Evolutionary conservation across 2,888 invertebrate species (phyloP), one percentile per base, ranked within the genome.

Genomic region (Hydriomena furcata): DNA sequence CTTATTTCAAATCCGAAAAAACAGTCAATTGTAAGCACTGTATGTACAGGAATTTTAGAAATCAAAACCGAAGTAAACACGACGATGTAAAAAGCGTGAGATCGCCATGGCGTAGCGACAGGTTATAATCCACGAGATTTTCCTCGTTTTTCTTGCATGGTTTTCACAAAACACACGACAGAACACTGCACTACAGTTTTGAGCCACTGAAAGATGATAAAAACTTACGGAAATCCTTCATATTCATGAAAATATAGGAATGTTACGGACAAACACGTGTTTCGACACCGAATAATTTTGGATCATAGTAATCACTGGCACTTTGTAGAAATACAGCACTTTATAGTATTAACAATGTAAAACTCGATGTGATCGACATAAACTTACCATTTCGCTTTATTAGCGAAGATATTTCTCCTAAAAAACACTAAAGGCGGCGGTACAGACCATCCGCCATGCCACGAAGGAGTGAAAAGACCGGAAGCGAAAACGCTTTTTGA

Each of bases 381-480:
- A 62, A 87, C 87, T 88, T 86, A 88, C 89, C 90, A 90, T 90
- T 83, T 88, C 89, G 89, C 90, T 88, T 56, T 77, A 65, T 66
- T 54, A 89, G 89, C 89, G 88, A 88, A 82, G 75, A 67, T 74
- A 76, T 73, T 85, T 76, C 86, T 86, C 86, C 83, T 73, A 79
- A 68, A 80, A 84, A 73, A 86, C 86, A 85, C 84, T 82, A 83
- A 66, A 63, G 54, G 74, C 83, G 86, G 84, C 71, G 84, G 82
- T 74, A 76, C 63, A 79, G 77, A 89, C 87, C 85, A 86, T 89
- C 89, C 88, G 88, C 90, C 91, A 90, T 90, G 91, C 90, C 91
- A 90, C 90, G 91, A 81, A 88, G 89, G 80, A 87, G 68, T 88
- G 73, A 88, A 91, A 90, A 85, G 90, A 85, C 89, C 89, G 90